A percentile compares a stretch with the other conserved stretches of the same genome.
Evolutionary conservation across 1,140 invertebrate species (phyloP).

Genomic region (Chrysoperla carnea): DNA sequence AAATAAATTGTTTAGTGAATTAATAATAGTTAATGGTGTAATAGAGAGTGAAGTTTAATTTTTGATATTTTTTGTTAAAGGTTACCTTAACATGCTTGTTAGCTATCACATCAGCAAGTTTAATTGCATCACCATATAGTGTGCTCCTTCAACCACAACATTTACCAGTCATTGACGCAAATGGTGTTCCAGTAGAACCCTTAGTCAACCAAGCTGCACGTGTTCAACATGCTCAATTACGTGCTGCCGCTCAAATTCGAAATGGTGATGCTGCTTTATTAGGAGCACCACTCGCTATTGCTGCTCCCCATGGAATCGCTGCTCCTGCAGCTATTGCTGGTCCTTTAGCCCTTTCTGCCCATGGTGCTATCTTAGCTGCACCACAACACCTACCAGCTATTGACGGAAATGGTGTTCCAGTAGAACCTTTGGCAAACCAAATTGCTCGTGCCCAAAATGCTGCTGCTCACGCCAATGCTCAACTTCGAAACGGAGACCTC

Average conservation of each 20-base stretch:
- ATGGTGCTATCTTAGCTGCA: background rate
- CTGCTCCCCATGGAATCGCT: background rate
- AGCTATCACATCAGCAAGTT: background rate
- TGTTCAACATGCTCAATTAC: conserved; percentile 32
- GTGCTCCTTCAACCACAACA: background rate
- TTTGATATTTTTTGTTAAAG: background rate
- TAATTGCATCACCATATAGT: background rate
- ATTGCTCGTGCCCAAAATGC: conserved; percentile 5
- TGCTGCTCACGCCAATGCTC: background rate
- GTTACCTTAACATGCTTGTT: background rate
- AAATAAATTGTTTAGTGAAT: background rate
- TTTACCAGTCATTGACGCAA: background rate
- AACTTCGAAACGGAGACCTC: conserved; percentile 1
- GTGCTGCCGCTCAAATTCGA: conserved; percentile 25
- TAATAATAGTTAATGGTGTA: background rate
- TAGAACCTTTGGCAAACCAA: conserved; percentile 17
- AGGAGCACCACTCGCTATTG: background rate
- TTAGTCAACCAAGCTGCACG: conserved; percentile 36
- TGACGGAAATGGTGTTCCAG: conserved; percentile 18
- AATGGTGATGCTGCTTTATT: conserved; percentile 8
- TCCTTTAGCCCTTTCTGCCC: background rate
- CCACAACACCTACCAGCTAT: conserved; percentile 1
- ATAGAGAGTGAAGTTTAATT: background rate
- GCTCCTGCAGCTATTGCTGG: background rate
- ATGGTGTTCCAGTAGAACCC: conserved; percentile 33